Conservation (phyloP, 2,797 vertebrate species). For the Gorsachius magnificus region DNA sequence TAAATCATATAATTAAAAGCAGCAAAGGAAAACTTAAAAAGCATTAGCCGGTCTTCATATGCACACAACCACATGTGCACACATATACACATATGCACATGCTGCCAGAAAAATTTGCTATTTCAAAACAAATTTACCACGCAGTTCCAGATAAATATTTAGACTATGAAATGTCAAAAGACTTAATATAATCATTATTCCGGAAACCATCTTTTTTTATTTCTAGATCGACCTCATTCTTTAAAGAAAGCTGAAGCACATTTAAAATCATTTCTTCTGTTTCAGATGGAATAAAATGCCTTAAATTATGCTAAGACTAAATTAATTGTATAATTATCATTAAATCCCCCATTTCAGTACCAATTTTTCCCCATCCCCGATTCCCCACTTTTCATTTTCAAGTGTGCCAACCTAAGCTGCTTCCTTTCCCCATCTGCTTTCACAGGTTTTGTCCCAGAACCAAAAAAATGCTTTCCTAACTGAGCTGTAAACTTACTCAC, state of each 20-base stretch:
- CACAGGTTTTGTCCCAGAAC: neutral
- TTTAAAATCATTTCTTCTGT: neutral
- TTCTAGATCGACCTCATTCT: neutral
- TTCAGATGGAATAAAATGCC: neutral
- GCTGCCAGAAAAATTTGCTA: neutral
- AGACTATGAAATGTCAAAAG: neutral
- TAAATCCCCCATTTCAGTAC: neutral
- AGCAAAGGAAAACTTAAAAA: neutral
- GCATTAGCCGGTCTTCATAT: neutral
- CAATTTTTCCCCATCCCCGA: neutral
- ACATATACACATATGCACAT: accelerated
- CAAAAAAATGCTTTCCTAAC: neutral
- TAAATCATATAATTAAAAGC: neutral
- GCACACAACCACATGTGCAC: neutral
- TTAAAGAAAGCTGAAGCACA: neutral
- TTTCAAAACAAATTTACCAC: neutral
- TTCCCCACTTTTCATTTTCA: neutral
- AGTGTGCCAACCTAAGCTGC: neutral
- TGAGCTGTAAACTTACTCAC: accelerated
- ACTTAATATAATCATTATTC: neutral
- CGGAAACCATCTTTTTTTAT: neutral
- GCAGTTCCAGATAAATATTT: neutral
- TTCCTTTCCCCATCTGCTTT: neutral
- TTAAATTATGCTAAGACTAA: neutral
- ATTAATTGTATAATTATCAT: neutral